Evolutionary conservation across 2,113 vertebrate genomes (phyloP).

Genomic region (Passer domesticus): DNA sequence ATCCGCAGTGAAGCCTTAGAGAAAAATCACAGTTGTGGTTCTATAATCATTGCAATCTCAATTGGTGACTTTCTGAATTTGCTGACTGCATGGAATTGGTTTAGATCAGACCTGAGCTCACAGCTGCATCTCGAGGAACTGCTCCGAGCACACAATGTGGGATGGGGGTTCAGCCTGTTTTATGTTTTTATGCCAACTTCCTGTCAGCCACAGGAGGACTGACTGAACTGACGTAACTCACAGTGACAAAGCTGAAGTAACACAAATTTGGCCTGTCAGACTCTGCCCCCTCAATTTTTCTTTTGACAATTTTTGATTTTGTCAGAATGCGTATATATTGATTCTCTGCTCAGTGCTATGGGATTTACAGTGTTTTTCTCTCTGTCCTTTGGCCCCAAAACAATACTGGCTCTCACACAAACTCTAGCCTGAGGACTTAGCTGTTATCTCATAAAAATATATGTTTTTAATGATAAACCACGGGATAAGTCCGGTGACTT

Average conservation of each 20-base stretch:
- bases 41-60: neutral
- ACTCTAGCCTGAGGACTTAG: neutral
- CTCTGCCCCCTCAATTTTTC: neutral
- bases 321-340: neutral
- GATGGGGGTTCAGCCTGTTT: neutral
- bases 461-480: neutral
- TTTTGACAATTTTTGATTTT: neutral
- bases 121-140: neutral
- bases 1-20: neutral
- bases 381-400: neutral
- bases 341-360: neutral
- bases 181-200: slow-evolving; percentile 5
- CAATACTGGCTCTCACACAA: neutral
- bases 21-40: neutral
- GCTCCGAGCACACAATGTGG: neutral
- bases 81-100: neutral
- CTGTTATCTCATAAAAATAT: neutral
- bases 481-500: neutral
- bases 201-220: neutral
- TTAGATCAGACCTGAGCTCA: neutral
- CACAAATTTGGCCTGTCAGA: slow-evolving; percentile 3
- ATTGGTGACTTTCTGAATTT: neutral
- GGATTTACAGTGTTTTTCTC: neutral
- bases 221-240: neutral
- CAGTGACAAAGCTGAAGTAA: slow-evolving; percentile 25